These are phyloP conservation scores for Cariama cristata DNA, from an alignment of 2,113 vertebrate genomes.

Conservation along the genomic window DNA sequence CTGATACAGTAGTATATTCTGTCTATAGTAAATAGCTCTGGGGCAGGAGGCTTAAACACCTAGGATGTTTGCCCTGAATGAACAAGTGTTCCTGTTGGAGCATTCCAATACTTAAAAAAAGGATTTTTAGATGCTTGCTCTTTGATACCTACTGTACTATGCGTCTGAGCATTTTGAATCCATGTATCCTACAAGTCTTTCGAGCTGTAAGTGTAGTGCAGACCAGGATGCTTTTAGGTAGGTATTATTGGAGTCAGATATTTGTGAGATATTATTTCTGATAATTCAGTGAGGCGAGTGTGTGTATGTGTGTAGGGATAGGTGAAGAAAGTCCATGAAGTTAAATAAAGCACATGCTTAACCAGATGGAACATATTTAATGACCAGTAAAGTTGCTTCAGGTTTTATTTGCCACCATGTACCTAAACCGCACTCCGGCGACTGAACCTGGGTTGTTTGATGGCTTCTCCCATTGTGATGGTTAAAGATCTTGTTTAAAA, in stretches of 20 bases:
- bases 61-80: neutral
- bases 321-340: neutral
- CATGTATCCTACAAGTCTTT: neutral
- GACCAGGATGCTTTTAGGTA: neutral
- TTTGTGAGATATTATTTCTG: neutral
- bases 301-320: neutral
- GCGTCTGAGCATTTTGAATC: neutral
- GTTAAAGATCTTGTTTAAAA: conserved; percentile 69
- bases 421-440: neutral
- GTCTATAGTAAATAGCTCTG: neutral
- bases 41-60: neutral
- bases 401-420: conserved; percentile 1
- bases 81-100: neutral
- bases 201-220: neutral
- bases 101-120: neutral
- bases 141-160: neutral
- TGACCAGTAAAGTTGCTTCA: neutral
- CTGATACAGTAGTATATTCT: neutral
- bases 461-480: conserved; percentile 69
- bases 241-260: neutral
- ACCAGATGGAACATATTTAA: neutral
- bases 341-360: neutral
- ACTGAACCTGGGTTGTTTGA: neutral
- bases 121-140: neutral
- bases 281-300: neutral